Evolutionary conservation across 2,888 invertebrate genomes (phyloP).

Genomic region (Troilus luridus): DNA sequence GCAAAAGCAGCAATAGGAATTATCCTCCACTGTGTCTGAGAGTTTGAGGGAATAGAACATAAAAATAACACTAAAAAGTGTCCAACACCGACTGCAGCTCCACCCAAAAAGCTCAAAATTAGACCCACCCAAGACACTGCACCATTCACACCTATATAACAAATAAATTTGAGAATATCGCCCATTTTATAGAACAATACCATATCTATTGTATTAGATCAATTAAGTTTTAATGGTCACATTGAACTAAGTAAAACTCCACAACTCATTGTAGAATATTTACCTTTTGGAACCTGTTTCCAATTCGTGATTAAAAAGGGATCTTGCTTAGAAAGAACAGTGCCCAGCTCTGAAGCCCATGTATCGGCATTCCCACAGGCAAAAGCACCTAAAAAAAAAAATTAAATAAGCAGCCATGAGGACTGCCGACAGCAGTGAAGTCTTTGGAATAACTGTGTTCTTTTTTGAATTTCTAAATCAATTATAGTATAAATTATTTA

Average conservation of each 20-base stretch:
- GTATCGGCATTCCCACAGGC: conserved; percentile 91
- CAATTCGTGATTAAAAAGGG: conserved; percentile 84
- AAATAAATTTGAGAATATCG: neutral
- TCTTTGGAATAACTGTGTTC: no score
- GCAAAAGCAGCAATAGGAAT: conserved; percentile 80
- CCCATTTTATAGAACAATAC: no score
- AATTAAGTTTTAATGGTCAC: no score
- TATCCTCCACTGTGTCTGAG: conserved; percentile 85
- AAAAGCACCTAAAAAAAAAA: conserved; percentile 74
- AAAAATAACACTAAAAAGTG: conserved; percentile 78
- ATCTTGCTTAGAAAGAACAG: conserved; percentile 78
- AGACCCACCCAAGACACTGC: conserved; percentile 78
- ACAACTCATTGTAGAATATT: conserved; percentile 40
- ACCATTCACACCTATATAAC: conserved; percentile 84
- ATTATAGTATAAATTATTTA: no score
- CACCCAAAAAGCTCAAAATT: conserved; percentile 77
- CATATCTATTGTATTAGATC: no score
- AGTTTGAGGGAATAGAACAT: conserved; percentile 76
- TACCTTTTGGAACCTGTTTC: conserved; percentile 81
- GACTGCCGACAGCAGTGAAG: no score
- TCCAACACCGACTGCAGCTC: conserved; percentile 76
- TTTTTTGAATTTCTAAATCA: no score
- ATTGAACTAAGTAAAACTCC: neutral
- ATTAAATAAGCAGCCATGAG: no score
- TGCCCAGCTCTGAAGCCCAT: conserved; percentile 91